Conservation (phyloP, 2,888 invertebrate species). For the Drosophila acutilabella region DNA sequence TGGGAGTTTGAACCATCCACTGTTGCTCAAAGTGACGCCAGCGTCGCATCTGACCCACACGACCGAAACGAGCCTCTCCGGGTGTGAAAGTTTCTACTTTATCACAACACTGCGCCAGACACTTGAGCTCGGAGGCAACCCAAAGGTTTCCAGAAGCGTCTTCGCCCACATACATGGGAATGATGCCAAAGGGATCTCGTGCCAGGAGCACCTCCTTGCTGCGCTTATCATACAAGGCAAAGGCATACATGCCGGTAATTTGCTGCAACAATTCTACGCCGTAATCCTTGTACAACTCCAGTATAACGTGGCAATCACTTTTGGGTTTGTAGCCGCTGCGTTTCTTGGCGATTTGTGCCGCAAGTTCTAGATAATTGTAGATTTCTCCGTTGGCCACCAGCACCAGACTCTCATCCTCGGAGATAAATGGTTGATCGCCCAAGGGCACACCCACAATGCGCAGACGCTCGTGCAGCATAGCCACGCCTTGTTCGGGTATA, state of each 20-base stretch:
- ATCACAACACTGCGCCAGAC: slow-evolving; percentile 80
- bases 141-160: slow-evolving; percentile 83
- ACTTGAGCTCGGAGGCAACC: slow-evolving; percentile 85
- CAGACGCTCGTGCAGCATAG: slow-evolving; percentile 83
- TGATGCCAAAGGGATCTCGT: slow-evolving; percentile 84
- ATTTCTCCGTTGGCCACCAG: slow-evolving; percentile 85
- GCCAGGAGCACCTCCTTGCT: slow-evolving; percentile 81
- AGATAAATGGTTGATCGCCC: slow-evolving; percentile 83
- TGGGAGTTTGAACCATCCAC: slow-evolving; percentile 80
- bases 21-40: slow-evolving; percentile 75
- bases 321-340: slow-evolving; percentile 81
- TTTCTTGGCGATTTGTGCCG: slow-evolving; percentile 80
- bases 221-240: slow-evolving; percentile 82
- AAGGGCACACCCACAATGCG: slow-evolving; percentile 82
- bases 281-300: slow-evolving; percentile 82
- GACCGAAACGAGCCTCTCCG: slow-evolving; percentile 80
- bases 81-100: slow-evolving; percentile 82
- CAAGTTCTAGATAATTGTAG: slow-evolving; percentile 83
- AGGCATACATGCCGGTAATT: slow-evolving; percentile 84
- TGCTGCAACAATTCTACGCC: slow-evolving; percentile 79
- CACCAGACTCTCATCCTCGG: slow-evolving; percentile 76
- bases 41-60: slow-evolving; percentile 68
- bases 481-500: slow-evolving; percentile 79
- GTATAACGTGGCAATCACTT: slow-evolving; percentile 84
- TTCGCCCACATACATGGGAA: slow-evolving; percentile 84